phyloP scores from a whole-genome alignment of 2,888 invertebrate genomes.

The Acheta domesticus region DNA sequence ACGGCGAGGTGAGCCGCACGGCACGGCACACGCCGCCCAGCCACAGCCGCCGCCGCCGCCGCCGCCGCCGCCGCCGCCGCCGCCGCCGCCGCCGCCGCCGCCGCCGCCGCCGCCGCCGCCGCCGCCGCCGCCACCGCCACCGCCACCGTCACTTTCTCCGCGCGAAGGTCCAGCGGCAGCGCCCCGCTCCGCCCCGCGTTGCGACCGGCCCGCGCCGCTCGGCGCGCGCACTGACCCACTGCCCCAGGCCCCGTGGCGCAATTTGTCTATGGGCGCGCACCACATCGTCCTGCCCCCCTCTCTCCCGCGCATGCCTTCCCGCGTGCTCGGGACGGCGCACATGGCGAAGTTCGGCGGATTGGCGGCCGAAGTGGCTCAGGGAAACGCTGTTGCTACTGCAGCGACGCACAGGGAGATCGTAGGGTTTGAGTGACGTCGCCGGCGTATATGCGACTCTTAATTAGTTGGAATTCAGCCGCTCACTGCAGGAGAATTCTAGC shows the following conservation, averaged over 20 bases:
- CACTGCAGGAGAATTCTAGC: no score
- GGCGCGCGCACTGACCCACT: constrained; percentile 8
- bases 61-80: neutral
- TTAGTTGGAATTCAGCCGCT: no score
- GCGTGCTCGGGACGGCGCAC: neutral
- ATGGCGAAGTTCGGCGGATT: no score
- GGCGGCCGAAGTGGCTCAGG: no score
- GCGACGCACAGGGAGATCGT: no score
- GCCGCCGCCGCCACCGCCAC: neutral
- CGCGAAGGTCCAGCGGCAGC: neutral
- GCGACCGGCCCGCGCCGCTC: neutral
- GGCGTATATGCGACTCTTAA: no score
- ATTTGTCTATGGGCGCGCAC: neutral
- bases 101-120: neutral
- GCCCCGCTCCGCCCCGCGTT: neutral
- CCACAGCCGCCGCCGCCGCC: neutral
- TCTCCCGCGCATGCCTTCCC: neutral
- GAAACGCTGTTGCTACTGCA: no score
- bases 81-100: neutral
- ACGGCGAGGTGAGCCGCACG: no score
- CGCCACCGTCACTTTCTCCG: neutral
- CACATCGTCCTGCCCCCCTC: neutral
- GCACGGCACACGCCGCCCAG: neutral
- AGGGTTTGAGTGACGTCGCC: no score
- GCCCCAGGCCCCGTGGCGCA: neutral